Evolutionary conservation across 2,797 vertebrate species (phyloP).

Genomic region (Cossypha dichroa): DNA sequence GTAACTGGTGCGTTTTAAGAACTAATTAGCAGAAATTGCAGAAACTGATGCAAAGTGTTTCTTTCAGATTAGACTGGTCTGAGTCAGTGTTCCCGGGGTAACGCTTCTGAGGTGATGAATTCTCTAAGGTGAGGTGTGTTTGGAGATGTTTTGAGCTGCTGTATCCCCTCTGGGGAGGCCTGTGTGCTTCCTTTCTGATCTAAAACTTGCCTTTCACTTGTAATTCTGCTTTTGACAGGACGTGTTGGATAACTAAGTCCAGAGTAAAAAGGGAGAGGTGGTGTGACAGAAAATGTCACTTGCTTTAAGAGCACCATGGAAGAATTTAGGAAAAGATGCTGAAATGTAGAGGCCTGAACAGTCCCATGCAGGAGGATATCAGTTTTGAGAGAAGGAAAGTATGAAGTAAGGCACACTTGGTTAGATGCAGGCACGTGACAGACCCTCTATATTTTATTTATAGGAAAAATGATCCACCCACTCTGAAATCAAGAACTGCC

Average conservation of each 20-base stretch:
- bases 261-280: not conserved
- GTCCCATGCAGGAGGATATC: not conserved
- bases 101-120: not conserved
- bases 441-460: not conserved
- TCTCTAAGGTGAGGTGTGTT: not conserved
- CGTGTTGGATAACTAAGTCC: not conserved
- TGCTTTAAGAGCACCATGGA: not conserved
- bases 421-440: not conserved
- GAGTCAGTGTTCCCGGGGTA: not conserved
- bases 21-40: not conserved
- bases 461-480: not conserved
- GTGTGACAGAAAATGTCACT: not conserved
- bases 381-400: not conserved
- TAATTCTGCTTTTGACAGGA: not conserved
- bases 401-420: not conserved
- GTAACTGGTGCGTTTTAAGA: not conserved
- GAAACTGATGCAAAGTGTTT: not conserved
- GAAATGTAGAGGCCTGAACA: not conserved
- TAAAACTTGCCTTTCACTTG: not conserved
- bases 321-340: not conserved
- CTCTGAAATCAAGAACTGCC: not conserved
- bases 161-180: not conserved
- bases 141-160: not conserved
- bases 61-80: not conserved
- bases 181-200: not conserved